phyloP scores from a whole-genome alignment of 2,888 invertebrate genomes.

The Oscheius sp. region DNA sequence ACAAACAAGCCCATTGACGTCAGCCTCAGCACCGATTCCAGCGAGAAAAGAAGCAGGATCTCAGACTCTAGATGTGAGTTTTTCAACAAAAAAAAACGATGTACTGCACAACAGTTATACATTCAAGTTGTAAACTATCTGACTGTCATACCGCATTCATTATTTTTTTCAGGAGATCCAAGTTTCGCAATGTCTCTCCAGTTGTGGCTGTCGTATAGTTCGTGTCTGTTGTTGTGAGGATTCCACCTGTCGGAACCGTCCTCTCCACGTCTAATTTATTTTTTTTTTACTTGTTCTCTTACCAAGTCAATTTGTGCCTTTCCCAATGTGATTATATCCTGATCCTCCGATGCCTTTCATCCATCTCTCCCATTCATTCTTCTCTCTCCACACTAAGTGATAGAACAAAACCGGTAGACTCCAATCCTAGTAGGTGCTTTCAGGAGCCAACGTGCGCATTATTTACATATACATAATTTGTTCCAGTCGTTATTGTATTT shows the following conservation, averaged over 20 bases:
- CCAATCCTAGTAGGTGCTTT: conserved; percentile 29
- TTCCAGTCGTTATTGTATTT: conserved; percentile 25
- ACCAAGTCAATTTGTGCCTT: conserved; percentile 2
- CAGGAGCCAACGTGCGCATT: conserved; percentile 27
- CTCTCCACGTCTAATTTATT: conserved; percentile 35
- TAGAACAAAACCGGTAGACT: conserved; percentile 35
- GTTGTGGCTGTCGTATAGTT: conserved; percentile 60
- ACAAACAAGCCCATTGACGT: conserved; percentile 15
- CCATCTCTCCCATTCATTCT: conserved; percentile 14
- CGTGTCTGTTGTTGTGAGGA: conserved; percentile 65
- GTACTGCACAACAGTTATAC: neutral
- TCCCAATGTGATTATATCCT: conserved; percentile 3
- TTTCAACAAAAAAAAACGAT: neutral
- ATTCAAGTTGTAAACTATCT: neutral
- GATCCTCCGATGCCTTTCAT: conserved; percentile 13
- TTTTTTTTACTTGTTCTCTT: neutral
- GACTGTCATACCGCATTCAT: neutral
- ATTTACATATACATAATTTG: conserved; percentile 14
- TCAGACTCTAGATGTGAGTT: conserved; percentile 26
- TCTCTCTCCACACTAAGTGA: conserved; percentile 21
- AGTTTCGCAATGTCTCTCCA: conserved; percentile 49
- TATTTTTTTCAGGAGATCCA: conserved; percentile 47
- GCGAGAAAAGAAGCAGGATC: conserved; percentile 27
- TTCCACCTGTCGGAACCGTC: conserved; percentile 43
- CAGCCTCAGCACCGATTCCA: conserved; percentile 5